Evolutionary conservation across 2,888 invertebrate species (phyloP).

Genomic region (Dugesia japonica): DNA sequence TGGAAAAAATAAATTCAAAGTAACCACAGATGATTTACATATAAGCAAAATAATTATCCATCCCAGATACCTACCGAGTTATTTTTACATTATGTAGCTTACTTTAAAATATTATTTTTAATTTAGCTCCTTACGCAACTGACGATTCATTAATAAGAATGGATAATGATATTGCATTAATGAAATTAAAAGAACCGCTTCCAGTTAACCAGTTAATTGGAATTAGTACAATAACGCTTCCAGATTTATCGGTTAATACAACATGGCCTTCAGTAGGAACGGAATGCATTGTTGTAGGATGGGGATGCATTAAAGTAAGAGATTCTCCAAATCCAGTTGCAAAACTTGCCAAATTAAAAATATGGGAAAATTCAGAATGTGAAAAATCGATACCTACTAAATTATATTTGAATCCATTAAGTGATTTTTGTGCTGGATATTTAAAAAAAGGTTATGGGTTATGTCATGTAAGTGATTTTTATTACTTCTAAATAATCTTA

Average conservation of each 20-base stretch:
- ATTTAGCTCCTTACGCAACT: not conserved
- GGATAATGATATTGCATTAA: not conserved
- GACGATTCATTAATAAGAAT: not conserved
- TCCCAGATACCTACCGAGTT: not conserved
- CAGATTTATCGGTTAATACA: not conserved
- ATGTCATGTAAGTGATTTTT: not conserved
- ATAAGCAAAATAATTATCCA: not conserved
- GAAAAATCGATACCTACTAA: not conserved
- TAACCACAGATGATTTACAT: not conserved
- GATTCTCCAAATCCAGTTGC: not conserved
- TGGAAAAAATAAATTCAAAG: not conserved
- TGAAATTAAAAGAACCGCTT: not conserved
- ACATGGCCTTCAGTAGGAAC: not conserved
- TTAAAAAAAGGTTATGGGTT: not conserved
- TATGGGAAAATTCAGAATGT: not conserved
- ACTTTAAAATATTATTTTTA: not conserved
- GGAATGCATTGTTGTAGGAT: not conserved
- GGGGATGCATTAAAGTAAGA: not conserved
- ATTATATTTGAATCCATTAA: not conserved
- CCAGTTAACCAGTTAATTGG: not conserved
- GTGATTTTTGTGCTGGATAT: constrained; percentile 13
- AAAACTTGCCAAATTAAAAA: not conserved
- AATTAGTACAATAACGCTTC: not conserved
- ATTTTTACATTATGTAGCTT: not conserved
- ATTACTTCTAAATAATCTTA: too few species aligned